Percentiles rank a stretch among this genome's conserved stretches.
phyloP scores from a whole-genome alignment of 2,113 vertebrate genomes.

The Phrynocephalus versicolor region DNA sequence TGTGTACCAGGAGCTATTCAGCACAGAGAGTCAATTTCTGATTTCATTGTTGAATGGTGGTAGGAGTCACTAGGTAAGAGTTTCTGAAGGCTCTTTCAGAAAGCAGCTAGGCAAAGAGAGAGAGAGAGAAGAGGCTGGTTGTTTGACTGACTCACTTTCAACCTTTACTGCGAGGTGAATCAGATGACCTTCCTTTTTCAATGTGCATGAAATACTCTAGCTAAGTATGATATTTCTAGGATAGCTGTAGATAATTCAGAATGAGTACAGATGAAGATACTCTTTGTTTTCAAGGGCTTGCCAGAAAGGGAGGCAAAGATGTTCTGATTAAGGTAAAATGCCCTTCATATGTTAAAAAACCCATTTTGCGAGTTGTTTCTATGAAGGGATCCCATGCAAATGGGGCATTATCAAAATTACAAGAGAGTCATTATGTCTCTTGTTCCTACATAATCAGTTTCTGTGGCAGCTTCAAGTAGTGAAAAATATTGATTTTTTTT shows the following conservation, averaged over 20 bases:
- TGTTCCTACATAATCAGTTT: too few relatives aligned
- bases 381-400: background rate
- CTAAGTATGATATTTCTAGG: conserved; percentile 49
- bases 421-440: too few relatives aligned
- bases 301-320: conserved; percentile 3
- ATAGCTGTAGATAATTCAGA: conserved; percentile 52
- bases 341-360: background rate
- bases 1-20: background rate
- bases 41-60: background rate
- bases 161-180: conserved; percentile 57
- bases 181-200: conserved; percentile 59
- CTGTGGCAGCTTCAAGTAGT: too few relatives aligned
- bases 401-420: background rate
- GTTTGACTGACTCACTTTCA: conserved; percentile 60
- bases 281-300: conserved; percentile 49
- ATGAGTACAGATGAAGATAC: conserved; percentile 34
- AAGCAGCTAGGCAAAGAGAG: background rate
- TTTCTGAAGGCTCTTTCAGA: background rate
- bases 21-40: background rate
- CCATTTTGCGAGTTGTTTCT: background rate
- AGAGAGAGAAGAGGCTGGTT: conserved; percentile 21
- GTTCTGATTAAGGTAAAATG: conserved; percentile 29
- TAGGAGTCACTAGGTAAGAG: background rate
- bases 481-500: too few relatives aligned
- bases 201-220: conserved; percentile 35